These are phyloP conservation scores for Nasonia oneida DNA, from an alignment of 2,888 invertebrate genomes.

Conservation along the genomic window DNA sequence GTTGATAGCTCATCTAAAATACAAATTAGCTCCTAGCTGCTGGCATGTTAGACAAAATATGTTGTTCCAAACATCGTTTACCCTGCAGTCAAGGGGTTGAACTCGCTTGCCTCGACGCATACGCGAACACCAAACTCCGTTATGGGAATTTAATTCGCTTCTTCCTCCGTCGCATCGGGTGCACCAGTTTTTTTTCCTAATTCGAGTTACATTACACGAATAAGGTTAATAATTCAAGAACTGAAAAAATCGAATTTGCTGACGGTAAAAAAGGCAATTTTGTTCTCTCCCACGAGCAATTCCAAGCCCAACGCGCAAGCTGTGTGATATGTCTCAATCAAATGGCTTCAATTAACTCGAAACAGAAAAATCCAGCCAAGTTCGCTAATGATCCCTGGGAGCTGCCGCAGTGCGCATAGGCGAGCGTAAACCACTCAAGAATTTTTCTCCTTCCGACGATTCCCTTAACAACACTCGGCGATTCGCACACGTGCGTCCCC, in stretches of 20 bases:
- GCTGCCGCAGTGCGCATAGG: not conserved
- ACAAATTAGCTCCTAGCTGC: conserved; percentile 37
- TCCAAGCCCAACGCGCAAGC: not conserved
- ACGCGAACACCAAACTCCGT: not conserved
- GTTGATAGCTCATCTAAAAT: conserved; percentile 53
- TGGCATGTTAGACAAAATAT: conserved; percentile 43
- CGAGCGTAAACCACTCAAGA: conserved; percentile 18
- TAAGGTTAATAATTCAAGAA: too few species aligned
- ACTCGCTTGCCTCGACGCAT: conserved; percentile 4
- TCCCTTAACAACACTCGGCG: conserved; percentile 38
- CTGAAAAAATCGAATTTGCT: not conserved
- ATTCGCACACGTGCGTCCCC: not conserved
- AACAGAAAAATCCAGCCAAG: not conserved
- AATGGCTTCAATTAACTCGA: conserved; percentile 33
- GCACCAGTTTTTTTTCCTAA: not conserved
- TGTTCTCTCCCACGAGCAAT: not conserved
- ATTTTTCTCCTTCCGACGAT: conserved; percentile 21
- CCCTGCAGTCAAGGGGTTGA: conserved; percentile 15
- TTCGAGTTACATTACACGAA: too few species aligned
- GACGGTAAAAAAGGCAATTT: not conserved
- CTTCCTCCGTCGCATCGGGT: not conserved
- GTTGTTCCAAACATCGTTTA: conserved; percentile 45
- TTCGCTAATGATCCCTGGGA: not conserved
- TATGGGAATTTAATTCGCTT: not conserved
- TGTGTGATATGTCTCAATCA: not conserved